Evolutionary conservation across 2,113 vertebrate genomes (phyloP).

Genomic region (Puffinus mauretanicus): DNA sequence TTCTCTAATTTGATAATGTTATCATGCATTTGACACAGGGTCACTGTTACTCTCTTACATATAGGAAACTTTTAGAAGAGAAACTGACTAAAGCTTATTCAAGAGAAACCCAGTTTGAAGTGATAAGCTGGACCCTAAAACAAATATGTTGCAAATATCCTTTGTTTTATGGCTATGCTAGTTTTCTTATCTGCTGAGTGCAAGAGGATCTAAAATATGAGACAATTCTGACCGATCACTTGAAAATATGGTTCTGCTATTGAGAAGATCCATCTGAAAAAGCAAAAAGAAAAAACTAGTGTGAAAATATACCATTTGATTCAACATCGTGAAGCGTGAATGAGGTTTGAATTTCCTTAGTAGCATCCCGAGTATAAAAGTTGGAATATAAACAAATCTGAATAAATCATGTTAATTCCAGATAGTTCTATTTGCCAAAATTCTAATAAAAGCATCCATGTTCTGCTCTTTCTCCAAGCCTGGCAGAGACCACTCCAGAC

Average conservation of each 20-base stretch:
- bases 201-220: background rate
- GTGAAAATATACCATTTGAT: background rate
- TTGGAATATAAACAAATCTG: background rate
- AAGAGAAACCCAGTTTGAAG: background rate
- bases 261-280: background rate
- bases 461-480: background rate
- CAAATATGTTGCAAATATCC: background rate
- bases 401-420: background rate
- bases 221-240: background rate
- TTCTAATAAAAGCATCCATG: background rate
- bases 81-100: background rate
- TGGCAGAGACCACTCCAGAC: constrained; percentile 1
- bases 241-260: background rate
- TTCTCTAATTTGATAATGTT: constrained; percentile 39
- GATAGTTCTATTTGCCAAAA: constrained; percentile 4
- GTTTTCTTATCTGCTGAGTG: background rate
- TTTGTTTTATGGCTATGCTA: background rate
- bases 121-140: background rate
- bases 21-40: background rate
- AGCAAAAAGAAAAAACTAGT: background rate
- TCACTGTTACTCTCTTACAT: background rate
- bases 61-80: background rate
- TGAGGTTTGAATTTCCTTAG: background rate
- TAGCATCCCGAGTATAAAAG: background rate
- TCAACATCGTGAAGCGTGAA: background rate